A percentile compares a stretch with the other conserved stretches of the same genome.
These are phyloP conservation scores for Clamator glandarius DNA, from an alignment of 2,797 vertebrate genomes.

Conservation along the genomic window DNA sequence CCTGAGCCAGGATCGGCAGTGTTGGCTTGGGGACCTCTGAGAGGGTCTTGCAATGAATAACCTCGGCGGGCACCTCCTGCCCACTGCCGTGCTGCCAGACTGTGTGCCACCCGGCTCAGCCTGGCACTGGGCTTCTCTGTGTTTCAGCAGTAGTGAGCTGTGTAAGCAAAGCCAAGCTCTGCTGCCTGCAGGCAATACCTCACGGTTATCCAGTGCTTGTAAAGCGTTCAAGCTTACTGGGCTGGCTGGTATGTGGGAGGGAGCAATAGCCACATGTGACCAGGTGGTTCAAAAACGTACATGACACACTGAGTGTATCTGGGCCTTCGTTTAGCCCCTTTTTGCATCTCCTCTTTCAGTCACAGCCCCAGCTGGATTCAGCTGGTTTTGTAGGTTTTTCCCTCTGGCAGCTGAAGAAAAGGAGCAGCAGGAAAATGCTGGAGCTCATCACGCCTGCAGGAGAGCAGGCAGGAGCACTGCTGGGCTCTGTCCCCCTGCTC, in stretches of 20 bases:
- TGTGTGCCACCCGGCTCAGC: too few relatives aligned
- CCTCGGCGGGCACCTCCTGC: not conserved
- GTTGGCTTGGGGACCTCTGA: rapidly evolving
- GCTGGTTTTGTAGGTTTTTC: not conserved
- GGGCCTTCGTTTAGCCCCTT: not conserved
- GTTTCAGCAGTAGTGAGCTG: rapidly evolving
- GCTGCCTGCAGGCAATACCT: not conserved
- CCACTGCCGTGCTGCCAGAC: too few relatives aligned
- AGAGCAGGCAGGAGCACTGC: not conserved
- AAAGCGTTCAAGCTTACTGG: not conserved
- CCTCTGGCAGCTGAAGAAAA: not conserved
- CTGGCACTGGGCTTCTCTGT: rapidly evolving
- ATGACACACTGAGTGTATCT: too few relatives aligned
- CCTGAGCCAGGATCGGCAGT: rapidly evolving
- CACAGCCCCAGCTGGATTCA: not conserved
- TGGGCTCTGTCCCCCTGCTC: rapidly evolving
- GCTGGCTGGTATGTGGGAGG: too few relatives aligned
- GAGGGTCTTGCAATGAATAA: not conserved
- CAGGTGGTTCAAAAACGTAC: not conserved
- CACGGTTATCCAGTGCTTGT: rapidly evolving
- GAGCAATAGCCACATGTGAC: not conserved
- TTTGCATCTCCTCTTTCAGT: not conserved
- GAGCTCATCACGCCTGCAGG: not conserved
- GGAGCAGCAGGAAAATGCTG: not conserved
- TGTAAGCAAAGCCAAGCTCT: not conserved